Base-by-base conservation (phyloP, 2,888 invertebrate genomes). In the Oligia strigilis region DNA sequence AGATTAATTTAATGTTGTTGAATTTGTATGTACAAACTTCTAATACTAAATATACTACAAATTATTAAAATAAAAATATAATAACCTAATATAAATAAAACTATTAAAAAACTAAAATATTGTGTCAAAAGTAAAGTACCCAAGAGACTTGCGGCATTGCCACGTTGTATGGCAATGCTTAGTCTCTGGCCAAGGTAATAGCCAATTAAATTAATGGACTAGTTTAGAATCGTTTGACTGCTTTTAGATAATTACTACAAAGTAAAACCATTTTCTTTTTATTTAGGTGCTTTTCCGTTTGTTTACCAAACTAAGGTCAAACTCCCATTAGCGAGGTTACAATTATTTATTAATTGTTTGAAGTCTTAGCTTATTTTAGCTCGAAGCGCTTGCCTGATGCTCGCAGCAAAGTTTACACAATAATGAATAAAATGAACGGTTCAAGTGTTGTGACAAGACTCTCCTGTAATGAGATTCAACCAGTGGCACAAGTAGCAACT, bases 361-460 rank as follows among this genome's bases (percentile, higher is more conserved):
- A 43, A 43, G 0, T 23, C 4, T 36, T 46, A 23, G 23, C 11
- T 74, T 43, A 73, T 9, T 36, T 75, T 58, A 9, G 4, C 23
- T 64, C 3, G 3, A 43, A 29, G 17, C 29, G 0, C 17, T 19
- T 19, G 4, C n/a, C 11, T 19, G 40, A 40, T 36, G 49, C 13
- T 64, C 36, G 36, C 36, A 29, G 19, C 67, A 58, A 81, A 81
- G 67, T 52, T 65, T 29, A 65, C 52, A 71, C 71, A 71, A 46
- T 55, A 69, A 70, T 65, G 14, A 58, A 69, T 43, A 72, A 72
- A 66, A 66, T 70, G 19, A 76, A 60, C 71, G 70, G 64, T 69
- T 76, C 49, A 49, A 69, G 64, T 55, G 46, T 58, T 55, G 67
- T 62, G 64, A 67, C 43, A 69, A 82, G 29, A 75, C 55, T 49